Evolutionary conservation across 2,888 invertebrate species (phyloP), one percentile per base, ranked within the genome.

Genomic region (Hirtodrosophila confusa): DNA sequence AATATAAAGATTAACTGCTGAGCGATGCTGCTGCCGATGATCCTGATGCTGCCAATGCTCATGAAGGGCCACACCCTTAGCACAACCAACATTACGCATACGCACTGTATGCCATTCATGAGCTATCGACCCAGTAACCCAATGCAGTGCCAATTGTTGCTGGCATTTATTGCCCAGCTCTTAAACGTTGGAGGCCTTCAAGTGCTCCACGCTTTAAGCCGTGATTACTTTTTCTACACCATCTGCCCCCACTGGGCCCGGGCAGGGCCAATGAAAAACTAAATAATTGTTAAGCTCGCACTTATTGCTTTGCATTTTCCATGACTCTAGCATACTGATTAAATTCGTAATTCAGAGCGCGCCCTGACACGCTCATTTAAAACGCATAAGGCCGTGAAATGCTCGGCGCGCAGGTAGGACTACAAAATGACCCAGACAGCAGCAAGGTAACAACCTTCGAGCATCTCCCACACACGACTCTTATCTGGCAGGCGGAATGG

Each of bases 1-100:
- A 75, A 88, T 87, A 83, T 77, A 83, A 74, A 79, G 79, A 89
- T 88, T 88, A 87, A 88, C 80, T 78, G 69, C 65, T 45, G 50
- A 47, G 51, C 43, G 11, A 45, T 55, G 60, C 44, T 24, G 33
- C 29, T 54, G 24, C n/a, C 12, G n/a, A n/a, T 66, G 50, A 17
- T 17, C 17, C 17, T 56, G 60, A 44, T 51, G 57, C 47, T 51
- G 57, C 47, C 55, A 41, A 49, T 58, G 57, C 40, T 40, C 9
- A 10, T 10, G 6, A 31, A 56, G 35, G 27, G n/a, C 37, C 36
- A 9, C 35, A 27, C 36, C 17, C 39, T 35, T 8, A 11, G 17
- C 37, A 11, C 2, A 56, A 39, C 43, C 27, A 33, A 49, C 31
- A 58, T 65, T 55, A 55, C 54, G 41, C 70, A 70, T 58, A 62